Percentiles rank a stretch among this genome's conserved stretches.
Evolutionary conservation across 2,113 vertebrate genomes (phyloP).

Genomic region (Sapayoa aenigma): DNA sequence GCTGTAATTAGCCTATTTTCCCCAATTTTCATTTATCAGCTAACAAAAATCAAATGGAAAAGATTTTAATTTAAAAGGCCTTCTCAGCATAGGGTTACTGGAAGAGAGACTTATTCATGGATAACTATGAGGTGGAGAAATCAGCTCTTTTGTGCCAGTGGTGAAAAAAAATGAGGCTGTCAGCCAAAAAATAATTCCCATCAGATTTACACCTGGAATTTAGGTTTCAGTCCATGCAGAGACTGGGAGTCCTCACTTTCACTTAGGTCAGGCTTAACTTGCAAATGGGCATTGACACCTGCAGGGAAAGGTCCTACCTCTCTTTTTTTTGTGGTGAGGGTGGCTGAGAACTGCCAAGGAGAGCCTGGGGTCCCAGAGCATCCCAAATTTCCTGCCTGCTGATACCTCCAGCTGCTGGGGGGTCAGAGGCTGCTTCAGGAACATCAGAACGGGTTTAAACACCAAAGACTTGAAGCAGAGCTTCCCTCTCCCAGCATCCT

Average conservation of each 20-base stretch:
- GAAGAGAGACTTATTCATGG: conserved; percentile 33
- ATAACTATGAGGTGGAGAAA: not conserved
- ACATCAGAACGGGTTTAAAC: not conserved
- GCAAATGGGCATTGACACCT: not conserved
- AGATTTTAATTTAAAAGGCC: conserved; percentile 29
- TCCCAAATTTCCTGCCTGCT: not conserved
- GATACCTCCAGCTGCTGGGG: not conserved
- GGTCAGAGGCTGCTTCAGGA: not conserved
- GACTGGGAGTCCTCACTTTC: not conserved
- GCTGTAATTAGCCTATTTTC: conserved; percentile 58
- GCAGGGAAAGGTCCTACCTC: not conserved
- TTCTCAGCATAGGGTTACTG: not conserved
- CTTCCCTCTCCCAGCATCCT: not conserved
- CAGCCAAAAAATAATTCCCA: not conserved
- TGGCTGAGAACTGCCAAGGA: not conserved
- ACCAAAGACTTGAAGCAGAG: not conserved
- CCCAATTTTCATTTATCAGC: conserved; percentile 27
- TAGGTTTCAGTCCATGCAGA: not conserved
- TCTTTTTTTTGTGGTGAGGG: rapidly evolving
- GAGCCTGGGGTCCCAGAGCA: not conserved
- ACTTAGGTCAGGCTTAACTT: not conserved
- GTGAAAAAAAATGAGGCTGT: not conserved
- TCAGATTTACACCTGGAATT: not conserved
- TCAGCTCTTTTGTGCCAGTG: not conserved
- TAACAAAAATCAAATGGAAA: conserved; percentile 54